Base-by-base conservation (phyloP, 2,888 invertebrate species). In the Idaea dimidiata region DNA sequence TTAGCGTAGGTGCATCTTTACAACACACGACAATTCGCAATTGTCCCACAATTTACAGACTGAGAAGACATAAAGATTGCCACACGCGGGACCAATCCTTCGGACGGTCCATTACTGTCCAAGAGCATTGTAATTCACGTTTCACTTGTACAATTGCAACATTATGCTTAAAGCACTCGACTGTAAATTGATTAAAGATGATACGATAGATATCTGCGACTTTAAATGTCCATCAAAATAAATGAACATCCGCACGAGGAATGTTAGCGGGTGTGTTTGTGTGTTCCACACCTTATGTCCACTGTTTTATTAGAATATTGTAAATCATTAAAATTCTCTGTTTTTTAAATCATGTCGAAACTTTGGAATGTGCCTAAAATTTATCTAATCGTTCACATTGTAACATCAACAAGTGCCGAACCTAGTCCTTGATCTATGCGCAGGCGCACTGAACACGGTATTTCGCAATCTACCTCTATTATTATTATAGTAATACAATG, bases 381-480 rank as follows among this genome's bases (percentile, higher is more conserved):
- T 77, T 72, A 71, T 78, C 73, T 84, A 85, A 88, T 85, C 78
- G 81, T 72, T 80, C 70, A 72, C 79, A 83, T 84, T 85, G 83
- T 83, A 79, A 74, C 77, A 79, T 84, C 78, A 67, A 66, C 54
- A 62, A 66, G 65, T 78, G 65, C 70, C 71, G 81, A 84, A 81
- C 76, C 67, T 70, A 79, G 84, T 85, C 89, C 90, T 90, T 90
- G 91, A 89, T 88, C 90, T 90, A 87, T 90, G 86, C 75, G 79
- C 79, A 81, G 77, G 79, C 80, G 16, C 69, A 73, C 43, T 10
- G 43, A 43, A 43, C 43, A 14, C 43, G 67, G 69, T 77, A 78
- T 89, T 88, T 89, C 84, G 84, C 79, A 88, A 89, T 67, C 69
- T 77, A 64, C 63, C 67, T 66, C 67, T 56, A 79, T 81, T 81